Evolutionary conservation across 2,888 invertebrate species (phyloP).

Genomic region (Drosophila paranaensis): DNA sequence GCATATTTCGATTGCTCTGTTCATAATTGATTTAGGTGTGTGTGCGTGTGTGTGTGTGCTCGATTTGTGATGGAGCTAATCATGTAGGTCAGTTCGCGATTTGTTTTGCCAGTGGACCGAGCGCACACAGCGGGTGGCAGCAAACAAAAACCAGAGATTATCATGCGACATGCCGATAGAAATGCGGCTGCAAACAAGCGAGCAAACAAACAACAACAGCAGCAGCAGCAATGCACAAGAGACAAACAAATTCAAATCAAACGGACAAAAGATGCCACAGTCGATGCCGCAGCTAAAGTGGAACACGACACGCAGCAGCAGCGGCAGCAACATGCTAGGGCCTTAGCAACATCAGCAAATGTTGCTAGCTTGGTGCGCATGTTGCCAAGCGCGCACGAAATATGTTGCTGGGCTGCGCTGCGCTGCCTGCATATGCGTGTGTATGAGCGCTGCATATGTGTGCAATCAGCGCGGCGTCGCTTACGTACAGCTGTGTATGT

Average conservation of each 20-base stretch:
- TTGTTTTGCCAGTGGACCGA: constrained; percentile 34
- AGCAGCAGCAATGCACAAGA: constrained; percentile 56
- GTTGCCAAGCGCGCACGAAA: constrained; percentile 37
- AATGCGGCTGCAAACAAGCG: constrained; percentile 54
- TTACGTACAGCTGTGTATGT: constrained; percentile 4
- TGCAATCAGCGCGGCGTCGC: constrained; percentile 20
- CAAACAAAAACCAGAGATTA: constrained; percentile 65
- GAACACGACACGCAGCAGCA: constrained; percentile 25
- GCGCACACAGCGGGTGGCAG: constrained; percentile 34
- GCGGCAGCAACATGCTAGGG: constrained; percentile 8
- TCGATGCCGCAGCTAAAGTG: constrained; percentile 31
- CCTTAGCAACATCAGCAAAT: constrained; percentile 35
- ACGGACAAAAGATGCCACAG: constrained; percentile 58
- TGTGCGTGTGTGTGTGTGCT: constrained; percentile 20
- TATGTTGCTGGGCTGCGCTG: constrained; percentile 44
- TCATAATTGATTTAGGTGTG: constrained; percentile 54
- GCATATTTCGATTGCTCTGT: constrained; percentile 56
- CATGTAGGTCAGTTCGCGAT: constrained; percentile 55
- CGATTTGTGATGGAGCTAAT: constrained; percentile 46
- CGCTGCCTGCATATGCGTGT: constrained; percentile 22
- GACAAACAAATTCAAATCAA: constrained; percentile 76
- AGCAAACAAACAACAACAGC: constrained; percentile 30
- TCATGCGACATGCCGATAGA: constrained; percentile 66
- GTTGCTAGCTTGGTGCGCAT: constrained; percentile 60
- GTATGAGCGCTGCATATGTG: constrained; percentile 40